Percentiles rank a stretch among this genome's conserved stretches.
These are phyloP conservation scores for Ambastaia sidthimunki DNA, from an alignment of 2,797 vertebrate genomes.

Conservation along the genomic window DNA sequence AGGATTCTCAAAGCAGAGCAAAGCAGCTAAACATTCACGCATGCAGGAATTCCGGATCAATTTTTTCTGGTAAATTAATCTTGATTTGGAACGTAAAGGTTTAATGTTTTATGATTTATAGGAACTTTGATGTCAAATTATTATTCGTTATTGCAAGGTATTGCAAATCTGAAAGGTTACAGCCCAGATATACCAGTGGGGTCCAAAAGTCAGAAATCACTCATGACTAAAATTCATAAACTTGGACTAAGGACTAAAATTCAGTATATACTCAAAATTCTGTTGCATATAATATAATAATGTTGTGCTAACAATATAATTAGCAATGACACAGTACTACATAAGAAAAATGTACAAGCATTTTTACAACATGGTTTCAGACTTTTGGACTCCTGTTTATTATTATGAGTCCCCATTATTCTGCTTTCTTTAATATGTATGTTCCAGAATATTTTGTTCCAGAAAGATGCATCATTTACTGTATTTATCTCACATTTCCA, in stretches of 20 bases:
- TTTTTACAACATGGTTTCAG: not conserved
- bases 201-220: not conserved
- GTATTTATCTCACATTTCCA: not conserved
- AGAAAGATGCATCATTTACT: not conserved
- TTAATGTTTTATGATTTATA: not conserved
- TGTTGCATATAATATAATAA: too few species aligned
- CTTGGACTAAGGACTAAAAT: too few species aligned
- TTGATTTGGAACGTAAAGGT: not conserved
- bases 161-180: not conserved
- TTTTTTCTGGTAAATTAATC: not conserved
- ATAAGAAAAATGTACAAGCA: not conserved
- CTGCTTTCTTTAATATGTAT: not conserved
- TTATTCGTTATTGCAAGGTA: not conserved
- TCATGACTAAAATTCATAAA: not conserved
- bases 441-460: not conserved
- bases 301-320: too few species aligned
- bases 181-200: not conserved
- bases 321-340: not conserved
- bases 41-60: not conserved
- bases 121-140: too few species aligned
- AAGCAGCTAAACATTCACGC: conserved; percentile 38
- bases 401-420: not conserved
- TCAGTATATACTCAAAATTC: not conserved
- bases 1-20: conserved; percentile 12
- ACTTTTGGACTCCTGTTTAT: not conserved